Base-by-base conservation (phyloP, 2,797 vertebrate genomes). In the Semaprochilodus insignis region DNA sequence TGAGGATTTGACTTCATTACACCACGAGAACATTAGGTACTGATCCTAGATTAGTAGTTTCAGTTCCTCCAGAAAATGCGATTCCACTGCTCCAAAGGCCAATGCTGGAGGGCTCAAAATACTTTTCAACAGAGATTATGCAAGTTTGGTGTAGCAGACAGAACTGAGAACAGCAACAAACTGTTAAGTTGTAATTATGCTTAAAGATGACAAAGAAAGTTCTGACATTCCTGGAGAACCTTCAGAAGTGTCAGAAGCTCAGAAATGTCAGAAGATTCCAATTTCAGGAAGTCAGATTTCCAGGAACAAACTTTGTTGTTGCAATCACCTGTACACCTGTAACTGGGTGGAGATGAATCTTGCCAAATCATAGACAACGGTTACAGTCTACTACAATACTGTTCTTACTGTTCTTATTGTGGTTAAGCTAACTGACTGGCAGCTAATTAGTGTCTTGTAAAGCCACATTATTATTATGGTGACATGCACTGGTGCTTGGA, bases 351-450 rank as follows among this genome's bases (percentile, higher is more conserved):
- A 74, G 21, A 31, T 40, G 15, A 60, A 40, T 0, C 34, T 19
- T 55, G 16, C 70, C 23, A 54, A 72, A 51, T 72, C 70, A 2
- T 17, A 4, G 4, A n/a, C 25, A 16, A 17, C 15, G 5, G 27
- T 31, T 65, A 65, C 62, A 34, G 62, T 31, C 60, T 6, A 27
- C 7, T 31, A 17, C 66, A 36, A 40, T 78, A 44, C 23, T 51
- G 14, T 44, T 21, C 57, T 60, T 21, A 31, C 23, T 51, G 14
- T 44, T 21, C 57, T 60, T 21, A 31, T 60, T 14, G 44, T 21
- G 25, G 16, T 54, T 62, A 74, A 10, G 10, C 55, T 57, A 66
- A 57, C n/a, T 25, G 27, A 81, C 79, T 54, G 31, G 79, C 71
- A 15, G 60, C 10, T 74, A 31, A 40, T 31, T 34, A 74, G 14